Evolutionary conservation across 2,113 vertebrate species (phyloP).

Genomic region (Recurvirostra avosetta): DNA sequence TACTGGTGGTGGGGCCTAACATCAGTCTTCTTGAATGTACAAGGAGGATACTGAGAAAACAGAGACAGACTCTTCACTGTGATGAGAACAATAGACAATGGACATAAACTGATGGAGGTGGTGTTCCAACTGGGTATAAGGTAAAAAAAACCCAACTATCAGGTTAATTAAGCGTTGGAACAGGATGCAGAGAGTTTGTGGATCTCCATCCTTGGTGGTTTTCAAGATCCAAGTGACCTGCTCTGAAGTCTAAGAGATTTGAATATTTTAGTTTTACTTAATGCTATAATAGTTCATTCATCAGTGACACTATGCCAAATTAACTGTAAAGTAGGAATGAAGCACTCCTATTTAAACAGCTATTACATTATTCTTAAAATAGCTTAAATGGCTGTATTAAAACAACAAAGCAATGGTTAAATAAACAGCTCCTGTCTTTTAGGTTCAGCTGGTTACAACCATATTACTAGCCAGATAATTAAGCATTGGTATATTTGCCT

Average conservation of each 20-base stretch:
- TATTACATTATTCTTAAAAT: background rate
- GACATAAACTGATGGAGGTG: background rate
- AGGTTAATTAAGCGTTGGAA: background rate
- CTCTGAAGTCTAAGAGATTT: background rate
- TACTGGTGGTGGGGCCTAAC: background rate
- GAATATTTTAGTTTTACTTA: background rate
- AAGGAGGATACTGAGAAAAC: background rate
- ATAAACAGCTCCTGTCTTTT: conserved; percentile 3
- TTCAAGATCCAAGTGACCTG: background rate
- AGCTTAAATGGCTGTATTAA: background rate
- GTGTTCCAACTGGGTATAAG: background rate
- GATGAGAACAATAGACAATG: background rate
- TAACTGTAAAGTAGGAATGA: background rate
- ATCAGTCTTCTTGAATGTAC: background rate
- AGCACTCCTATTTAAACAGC: background rate
- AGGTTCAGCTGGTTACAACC: background rate
- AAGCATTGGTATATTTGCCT: background rate
- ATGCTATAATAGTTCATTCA: background rate
- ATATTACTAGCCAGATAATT: background rate
- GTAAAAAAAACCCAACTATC: fast-evolving
- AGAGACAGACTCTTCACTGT: background rate
- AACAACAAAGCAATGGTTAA: background rate
- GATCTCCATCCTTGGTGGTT: background rate
- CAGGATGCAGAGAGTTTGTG: background rate
- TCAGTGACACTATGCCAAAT: background rate